Evolutionary conservation across 2,888 invertebrate genomes (phyloP), one percentile per base, ranked within the genome.

Genomic region (Hypomecis atomaria): DNA sequence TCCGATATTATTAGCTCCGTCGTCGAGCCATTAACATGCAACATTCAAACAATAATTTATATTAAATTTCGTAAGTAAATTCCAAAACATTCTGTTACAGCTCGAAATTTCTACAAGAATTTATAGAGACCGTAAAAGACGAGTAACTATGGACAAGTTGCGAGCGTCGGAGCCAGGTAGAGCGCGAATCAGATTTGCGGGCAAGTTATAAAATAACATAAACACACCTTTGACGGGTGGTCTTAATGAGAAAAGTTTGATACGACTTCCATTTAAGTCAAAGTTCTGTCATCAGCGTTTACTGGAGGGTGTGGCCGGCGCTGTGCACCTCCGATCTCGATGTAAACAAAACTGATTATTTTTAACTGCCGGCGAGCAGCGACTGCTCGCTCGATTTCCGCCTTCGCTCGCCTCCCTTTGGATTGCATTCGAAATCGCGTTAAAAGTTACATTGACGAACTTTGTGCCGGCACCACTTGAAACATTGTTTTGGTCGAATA

Each of bases 211-310:
- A 90, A 90, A 90, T 90, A 89, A 89, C 84, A 86, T 89, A 90
- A 90, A 89, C 86, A 89, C 85, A 90, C 90, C 90, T 90, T 90
- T 89, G 88, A 90, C 84, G 87, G 85, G 82, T 87, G 86, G 81
- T 85, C 86, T 92, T 92, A 91, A 92, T 92, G 92, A 91, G 90
- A 92, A 92, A 92, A 92, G 87, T 92, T 92, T 84, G 84, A 89
- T 89, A 83, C 87, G 85, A 88, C 89, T 90, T 87, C 85, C 87
- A 88, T 89, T 90, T 88, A 86, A 90, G 85, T 87, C 83, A 82
- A 91, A 91, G 85, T 90, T 90, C 88, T 89, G 87, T 90, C 89
- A 88, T 90, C 90, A 86, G 76, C 83, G 84, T 81, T 86, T 85
- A 86, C 85, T 88, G 83, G 77, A 77, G 77, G 81, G 77, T 72